Base-by-base conservation (phyloP, 2,113 vertebrate species). In the Pygoscelis adeliae region DNA sequence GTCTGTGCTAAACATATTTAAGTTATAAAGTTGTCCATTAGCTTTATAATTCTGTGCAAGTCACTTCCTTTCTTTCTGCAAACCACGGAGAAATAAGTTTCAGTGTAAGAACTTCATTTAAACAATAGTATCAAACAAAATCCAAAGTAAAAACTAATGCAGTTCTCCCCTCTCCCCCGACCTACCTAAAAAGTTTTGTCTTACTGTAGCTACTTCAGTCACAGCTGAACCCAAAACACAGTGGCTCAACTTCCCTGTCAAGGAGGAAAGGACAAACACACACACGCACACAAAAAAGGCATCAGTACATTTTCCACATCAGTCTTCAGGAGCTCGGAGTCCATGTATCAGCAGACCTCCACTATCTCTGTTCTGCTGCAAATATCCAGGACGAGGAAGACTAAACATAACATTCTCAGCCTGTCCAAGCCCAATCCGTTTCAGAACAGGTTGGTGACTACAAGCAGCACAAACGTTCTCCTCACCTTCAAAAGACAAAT, bases 301-400 rank as follows among this genome's bases (percentile, higher is more conserved):
- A 70, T 30, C 40, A 67, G 89, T 87, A 93, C 81, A 67, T 71
- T 66, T 87, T 67, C 87, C 55, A 87, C 2, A 3, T 83, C 83
- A 70, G 59, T 84, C 83, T 62, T 83, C 59, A 78, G 55, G n/a
- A 66, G 44, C 81, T 83, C 13, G 62, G 77, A 67, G 63, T 71
- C 47, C 50, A n/a, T 0, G 1, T 30, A 81, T 56, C 87, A 70
- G 55, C 63, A 78, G 69, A 71, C 34, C 38, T 93, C 26, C 61
- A 34, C 42, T 59, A 76, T 89, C 80, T 89, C 69, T 84, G 44
- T 36, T 73, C 71, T 89, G 59, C 52, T 91, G 42, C 72, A 95
- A 83, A 84, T 27, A 94, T 0, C 8, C 55, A 89, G 72, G 50
- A 81, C 32, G 21, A 97, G 38, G 81, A 92, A 95, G 81, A 61